phyloP scores from a whole-genome alignment of 2,797 vertebrate species.

The Brachyrhaphis roseni region DNA sequence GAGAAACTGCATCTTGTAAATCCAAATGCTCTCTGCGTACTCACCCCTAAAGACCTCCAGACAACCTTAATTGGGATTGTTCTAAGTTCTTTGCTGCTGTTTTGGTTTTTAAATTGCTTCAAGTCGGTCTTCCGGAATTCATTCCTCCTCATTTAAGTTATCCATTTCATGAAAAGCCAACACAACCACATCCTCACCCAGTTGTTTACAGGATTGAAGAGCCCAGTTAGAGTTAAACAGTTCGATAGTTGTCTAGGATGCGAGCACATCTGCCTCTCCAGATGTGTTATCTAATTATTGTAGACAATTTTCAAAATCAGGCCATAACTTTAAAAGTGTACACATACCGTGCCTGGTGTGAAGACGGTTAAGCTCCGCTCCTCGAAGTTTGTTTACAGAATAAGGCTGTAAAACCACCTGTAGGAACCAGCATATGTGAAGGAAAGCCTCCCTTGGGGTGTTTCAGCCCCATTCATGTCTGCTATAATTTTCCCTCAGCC shows the following conservation, averaged over 20 bases:
- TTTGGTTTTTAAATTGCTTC: slow-evolving; percentile 55
- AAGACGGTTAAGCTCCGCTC: slow-evolving; percentile 11
- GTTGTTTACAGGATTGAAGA: slow-evolving; percentile 23
- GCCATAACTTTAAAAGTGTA: slow-evolving; percentile 9
- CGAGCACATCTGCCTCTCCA: slow-evolving; percentile 9
- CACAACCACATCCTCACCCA: slow-evolving; percentile 48
- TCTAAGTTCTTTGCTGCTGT: slow-evolving; percentile 41
- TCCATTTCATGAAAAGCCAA: slow-evolving; percentile 51
- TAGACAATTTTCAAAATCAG: slow-evolving; percentile 9
- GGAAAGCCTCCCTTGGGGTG: slow-evolving; percentile 11
- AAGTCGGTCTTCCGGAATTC: slow-evolving; percentile 55
- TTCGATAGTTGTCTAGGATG: slow-evolving; percentile 19
- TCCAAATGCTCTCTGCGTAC: slow-evolving; percentile 54
- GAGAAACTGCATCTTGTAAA: slow-evolving; percentile 60
- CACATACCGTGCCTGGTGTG: slow-evolving; percentile 15
- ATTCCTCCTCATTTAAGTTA: slow-evolving; percentile 36
- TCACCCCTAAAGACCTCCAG: slow-evolving; percentile 67
- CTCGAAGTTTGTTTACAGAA: slow-evolving; percentile 37
- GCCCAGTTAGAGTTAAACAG: slow-evolving; percentile 11
- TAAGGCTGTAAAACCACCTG: slow-evolving; percentile 44
- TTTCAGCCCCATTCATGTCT: slow-evolving; percentile 24
- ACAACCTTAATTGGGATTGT: slow-evolving; percentile 64
- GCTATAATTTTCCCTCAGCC: slow-evolving; percentile 18
- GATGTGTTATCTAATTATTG: slow-evolving; percentile 22
- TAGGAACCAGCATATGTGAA: slow-evolving; percentile 51